These are phyloP conservation scores for Teleogryllus oceanicus DNA, from an alignment of 2,888 invertebrate genomes.

Conservation along the genomic window DNA sequence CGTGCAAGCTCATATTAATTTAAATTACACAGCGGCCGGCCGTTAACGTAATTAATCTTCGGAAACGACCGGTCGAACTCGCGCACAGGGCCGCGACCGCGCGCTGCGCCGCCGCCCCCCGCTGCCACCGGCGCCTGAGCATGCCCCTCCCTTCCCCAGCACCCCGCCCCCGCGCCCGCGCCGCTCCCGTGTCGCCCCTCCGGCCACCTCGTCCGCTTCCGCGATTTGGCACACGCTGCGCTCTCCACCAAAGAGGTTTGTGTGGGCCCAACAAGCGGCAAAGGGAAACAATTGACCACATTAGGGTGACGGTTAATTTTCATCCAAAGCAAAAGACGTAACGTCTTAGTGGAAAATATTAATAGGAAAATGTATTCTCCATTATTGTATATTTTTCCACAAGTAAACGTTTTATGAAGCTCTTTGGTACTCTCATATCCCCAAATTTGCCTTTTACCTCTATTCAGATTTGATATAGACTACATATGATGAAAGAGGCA, in stretches of 20 bases:
- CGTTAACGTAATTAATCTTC: background rate
- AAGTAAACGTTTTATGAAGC: too few relatives aligned
- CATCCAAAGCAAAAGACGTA: too few relatives aligned
- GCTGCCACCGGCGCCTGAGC: background rate
- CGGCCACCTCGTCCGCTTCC: background rate
- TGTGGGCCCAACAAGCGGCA: too few relatives aligned
- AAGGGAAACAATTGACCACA: too few relatives aligned
- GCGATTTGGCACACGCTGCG: background rate
- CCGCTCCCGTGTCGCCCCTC: background rate
- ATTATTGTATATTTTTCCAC: too few relatives aligned
- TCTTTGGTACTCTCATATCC: too few relatives aligned
- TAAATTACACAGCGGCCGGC: conserved; percentile 18
- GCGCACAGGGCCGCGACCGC: background rate
- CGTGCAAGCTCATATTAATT: conserved; percentile 9
- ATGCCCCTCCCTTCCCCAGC: background rate
- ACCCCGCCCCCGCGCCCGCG: background rate
- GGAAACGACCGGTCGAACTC: conserved; percentile 9
- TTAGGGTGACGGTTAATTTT: too few relatives aligned
- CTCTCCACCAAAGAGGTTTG: background rate
- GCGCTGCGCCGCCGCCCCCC: background rate
- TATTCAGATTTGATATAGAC: too few relatives aligned
- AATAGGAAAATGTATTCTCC: too few relatives aligned
- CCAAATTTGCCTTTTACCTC: too few relatives aligned
- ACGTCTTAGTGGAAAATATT: too few relatives aligned
- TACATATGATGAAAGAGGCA: too few relatives aligned